Conservation (phyloP, 2,113 vertebrate species). For the Siniperca chuatsi region DNA sequence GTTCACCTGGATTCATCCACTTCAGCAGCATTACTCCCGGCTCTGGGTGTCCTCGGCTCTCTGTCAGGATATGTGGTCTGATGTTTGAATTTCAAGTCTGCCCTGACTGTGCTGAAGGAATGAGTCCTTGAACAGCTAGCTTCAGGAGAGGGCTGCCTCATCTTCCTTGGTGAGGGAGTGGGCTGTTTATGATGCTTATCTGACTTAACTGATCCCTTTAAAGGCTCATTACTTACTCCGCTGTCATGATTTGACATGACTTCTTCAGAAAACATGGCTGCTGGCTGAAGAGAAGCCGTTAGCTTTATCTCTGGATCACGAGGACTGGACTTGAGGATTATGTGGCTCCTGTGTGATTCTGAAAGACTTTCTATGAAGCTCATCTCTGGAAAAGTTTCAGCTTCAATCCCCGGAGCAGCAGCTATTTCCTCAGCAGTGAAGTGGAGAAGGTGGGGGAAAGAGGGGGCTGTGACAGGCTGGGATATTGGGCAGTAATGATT, state of each 20-base stretch:
- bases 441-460: conserved; percentile 27
- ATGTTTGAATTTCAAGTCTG: neutral
- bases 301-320: neutral
- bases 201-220: neutral
- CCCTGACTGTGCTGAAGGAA: neutral
- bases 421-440: conserved; percentile 49
- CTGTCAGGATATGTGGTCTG: neutral
- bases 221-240: neutral
- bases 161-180: conserved; percentile 13
- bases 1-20: conserved; percentile 68
- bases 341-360: conserved; percentile 37
- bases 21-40: conserved; percentile 8
- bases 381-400: conserved; percentile 72
- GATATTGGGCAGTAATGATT: conserved; percentile 14
- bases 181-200: neutral
- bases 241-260: neutral
- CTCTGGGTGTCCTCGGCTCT: neutral
- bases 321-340: conserved; percentile 31
- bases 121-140: neutral
- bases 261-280: conserved; percentile 31
- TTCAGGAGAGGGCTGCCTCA: conserved; percentile 7
- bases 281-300: conserved; percentile 31
- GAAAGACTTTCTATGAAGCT: conserved; percentile 59
- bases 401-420: conserved; percentile 45
- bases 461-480: neutral